Evolutionary conservation across 2,797 vertebrate genomes (phyloP), one percentile per base, ranked within the genome.

Genomic region (Huso huso): DNA sequence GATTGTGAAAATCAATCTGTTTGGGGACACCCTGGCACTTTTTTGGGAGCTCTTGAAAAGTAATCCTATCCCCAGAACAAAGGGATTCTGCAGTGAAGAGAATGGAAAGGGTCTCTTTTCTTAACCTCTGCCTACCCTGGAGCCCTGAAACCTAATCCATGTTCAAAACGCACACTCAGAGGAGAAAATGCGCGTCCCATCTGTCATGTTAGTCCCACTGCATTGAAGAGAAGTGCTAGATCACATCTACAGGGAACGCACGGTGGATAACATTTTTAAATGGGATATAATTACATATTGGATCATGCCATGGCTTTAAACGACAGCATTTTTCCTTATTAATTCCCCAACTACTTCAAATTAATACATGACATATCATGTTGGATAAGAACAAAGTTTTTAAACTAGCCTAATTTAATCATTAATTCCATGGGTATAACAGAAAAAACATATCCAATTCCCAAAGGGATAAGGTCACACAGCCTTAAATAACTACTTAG

Each of bases 21-120:
- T 49, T 51, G 63, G 50, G 68, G 68, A 69, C 49, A 69, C 68
- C 64, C 23, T 69, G 37, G 63, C 61, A 60, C 58, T 65, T 66
- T 62, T 37, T 65, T 55, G 52, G 64, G 64, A 65, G 57, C 64
- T 55, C 51, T 51, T 48, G 61, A 66, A 70, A 66, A 65, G 68
- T 66, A 69, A 69, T 55, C 64, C 60, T 66, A 62, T 48, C 59
- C 69, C 48, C 23, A 70, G 64, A 70, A 70, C 68, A 66, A 62
- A 66, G 64, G 60, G 23, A 55, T 13, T 23, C 37, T 66, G 69
- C 13, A 48, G 59, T 48, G 51, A 52, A 70, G 50, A 52, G 58
- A 48, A 11, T 13, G 63, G 58, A 60, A 64, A 50, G 48, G 49
- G 18, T 8, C 37, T 23, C 23, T 69, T 69, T 69, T 61, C 53